Evolutionary conservation across 2,797 vertebrate species (phyloP).

Genomic region (Coranthus polyacanthus): DNA sequence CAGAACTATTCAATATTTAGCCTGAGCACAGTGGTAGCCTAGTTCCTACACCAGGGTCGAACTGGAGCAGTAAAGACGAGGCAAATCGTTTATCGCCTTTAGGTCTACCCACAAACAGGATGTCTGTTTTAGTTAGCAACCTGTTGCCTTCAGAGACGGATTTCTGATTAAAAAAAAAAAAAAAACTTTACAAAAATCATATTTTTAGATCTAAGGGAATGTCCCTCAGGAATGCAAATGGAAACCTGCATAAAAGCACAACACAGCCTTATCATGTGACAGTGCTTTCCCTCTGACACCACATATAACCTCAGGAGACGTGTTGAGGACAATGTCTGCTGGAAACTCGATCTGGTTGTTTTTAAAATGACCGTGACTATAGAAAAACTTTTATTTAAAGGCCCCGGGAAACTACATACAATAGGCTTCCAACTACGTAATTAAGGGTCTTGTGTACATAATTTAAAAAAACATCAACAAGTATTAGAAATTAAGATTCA

Average conservation of each 20-base stretch:
- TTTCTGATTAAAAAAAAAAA: background rate
- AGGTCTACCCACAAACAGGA: background rate
- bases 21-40: constrained; percentile 30
- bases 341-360: constrained; percentile 3
- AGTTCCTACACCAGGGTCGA: constrained; percentile 36
- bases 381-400: constrained; percentile 9
- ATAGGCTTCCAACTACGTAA: too few species aligned
- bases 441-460: background rate
- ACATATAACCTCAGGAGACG: constrained; percentile 19
- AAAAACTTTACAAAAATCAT: background rate
- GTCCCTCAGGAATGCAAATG: background rate
- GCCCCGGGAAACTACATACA: too few species aligned
- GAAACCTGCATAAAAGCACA: constrained; percentile 19
- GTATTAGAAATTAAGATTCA: too few species aligned
- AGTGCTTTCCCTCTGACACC: constrained; percentile 10
- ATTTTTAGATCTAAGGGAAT: constrained; percentile 5
- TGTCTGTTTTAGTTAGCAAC: constrained; percentile 9
- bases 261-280: constrained; percentile 36
- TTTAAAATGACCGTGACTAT: background rate
- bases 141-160: constrained; percentile 4
- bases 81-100: constrained; percentile 28
- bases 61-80: constrained; percentile 4
- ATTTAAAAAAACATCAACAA: background rate
- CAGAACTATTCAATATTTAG: constrained; percentile 54
- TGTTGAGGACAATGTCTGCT: background rate